Percentiles rank a stretch among this genome's conserved stretches.
Evolutionary conservation across 2,888 invertebrate genomes (phyloP).

Genomic region (Phrixothrix hirtus): DNA sequence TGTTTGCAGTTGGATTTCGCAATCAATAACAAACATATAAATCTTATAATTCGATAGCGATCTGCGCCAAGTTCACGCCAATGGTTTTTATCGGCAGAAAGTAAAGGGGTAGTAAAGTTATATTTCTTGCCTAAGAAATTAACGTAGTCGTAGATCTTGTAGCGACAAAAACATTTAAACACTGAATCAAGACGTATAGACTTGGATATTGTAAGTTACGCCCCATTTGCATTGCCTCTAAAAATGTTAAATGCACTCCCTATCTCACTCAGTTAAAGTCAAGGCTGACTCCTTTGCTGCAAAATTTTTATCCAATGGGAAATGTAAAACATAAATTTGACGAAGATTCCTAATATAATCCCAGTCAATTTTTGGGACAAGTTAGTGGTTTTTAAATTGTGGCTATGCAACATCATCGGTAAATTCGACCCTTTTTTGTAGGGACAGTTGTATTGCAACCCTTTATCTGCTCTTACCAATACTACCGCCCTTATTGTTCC

Average conservation of each 20-base stretch:
- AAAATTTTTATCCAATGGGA: too few relatives aligned
- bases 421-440: conserved; percentile 36
- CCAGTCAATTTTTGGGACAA: conserved; percentile 2
- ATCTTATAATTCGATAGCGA: conserved; percentile 32
- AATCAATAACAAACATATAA: conserved; percentile 31
- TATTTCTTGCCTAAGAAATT: conserved; percentile 49
- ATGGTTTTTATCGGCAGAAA: conserved; percentile 36
- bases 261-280: neutral
- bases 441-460: conserved; percentile 41
- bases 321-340: too few relatives aligned
- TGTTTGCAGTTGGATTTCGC: neutral
- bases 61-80: conserved; percentile 28
- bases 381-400: conserved; percentile 14
- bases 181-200: conserved; percentile 44
- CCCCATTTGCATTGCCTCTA: conserved; percentile 30
- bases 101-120: conserved; percentile 46
- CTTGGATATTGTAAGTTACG: conserved; percentile 35
- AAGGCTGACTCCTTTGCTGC: too few relatives aligned
- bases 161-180: conserved; percentile 48
- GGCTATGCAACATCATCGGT: conserved; percentile 24
- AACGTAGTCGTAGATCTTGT: conserved; percentile 48
- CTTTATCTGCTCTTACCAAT: conserved; percentile 52
- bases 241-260: conserved; percentile 18
- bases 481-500: conserved; percentile 48
- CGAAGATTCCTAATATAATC: too few relatives aligned